A percentile compares a stretch with the other conserved stretches of the same genome.
Conservation (phyloP, 1,140 invertebrate genomes). For the Tetraneura akinire region DNA sequence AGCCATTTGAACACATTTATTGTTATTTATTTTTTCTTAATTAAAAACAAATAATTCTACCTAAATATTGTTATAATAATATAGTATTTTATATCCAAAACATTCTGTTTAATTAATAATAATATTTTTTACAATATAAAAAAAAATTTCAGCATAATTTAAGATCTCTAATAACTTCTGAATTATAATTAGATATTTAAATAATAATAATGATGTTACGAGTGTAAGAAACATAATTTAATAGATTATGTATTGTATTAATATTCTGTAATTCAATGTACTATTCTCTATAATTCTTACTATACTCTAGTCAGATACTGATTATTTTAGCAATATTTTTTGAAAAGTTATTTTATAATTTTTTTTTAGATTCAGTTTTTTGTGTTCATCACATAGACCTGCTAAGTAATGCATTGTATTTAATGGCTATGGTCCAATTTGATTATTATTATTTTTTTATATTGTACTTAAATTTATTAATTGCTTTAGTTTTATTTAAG, state of each 20-base stretch:
- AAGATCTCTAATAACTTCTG: slow-evolving; percentile 8
- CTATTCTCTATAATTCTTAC: neutral
- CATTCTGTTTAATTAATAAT: neutral
- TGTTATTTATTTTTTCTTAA: neutral
- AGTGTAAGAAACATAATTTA: neutral
- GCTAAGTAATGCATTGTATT: neutral
- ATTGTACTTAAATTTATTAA: neutral
- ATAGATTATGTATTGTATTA: neutral
- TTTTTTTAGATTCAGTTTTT: neutral
- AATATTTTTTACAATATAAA: neutral
- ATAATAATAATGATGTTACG: neutral
- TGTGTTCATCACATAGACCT: slow-evolving; percentile 12
- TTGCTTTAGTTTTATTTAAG: neutral
- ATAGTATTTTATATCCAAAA: neutral
- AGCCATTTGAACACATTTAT: neutral
- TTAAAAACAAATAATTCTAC: neutral
- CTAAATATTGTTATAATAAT: neutral
- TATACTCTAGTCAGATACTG: neutral
- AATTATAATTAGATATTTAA: neutral
- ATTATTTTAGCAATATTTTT: neutral
- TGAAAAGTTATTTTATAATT: neutral
- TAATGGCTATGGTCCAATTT: neutral
- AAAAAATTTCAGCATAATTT: neutral
- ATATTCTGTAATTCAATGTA: neutral
- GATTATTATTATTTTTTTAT: neutral